These are phyloP conservation scores for Papilio dardanus DNA, from an alignment of 1,140 invertebrate species.

Conservation along the genomic window DNA sequence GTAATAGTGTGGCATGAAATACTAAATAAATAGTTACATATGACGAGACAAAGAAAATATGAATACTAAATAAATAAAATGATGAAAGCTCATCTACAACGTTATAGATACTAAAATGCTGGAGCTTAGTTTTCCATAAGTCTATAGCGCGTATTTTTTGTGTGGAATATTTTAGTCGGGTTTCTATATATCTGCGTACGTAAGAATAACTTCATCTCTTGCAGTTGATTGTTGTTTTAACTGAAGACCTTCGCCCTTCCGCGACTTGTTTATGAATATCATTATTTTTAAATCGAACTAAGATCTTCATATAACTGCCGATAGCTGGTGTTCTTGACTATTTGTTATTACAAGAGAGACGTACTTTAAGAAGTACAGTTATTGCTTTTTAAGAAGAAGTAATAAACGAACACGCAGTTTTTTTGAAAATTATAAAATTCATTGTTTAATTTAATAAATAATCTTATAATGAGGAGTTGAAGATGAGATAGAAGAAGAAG, in stretches of 20 bases:
- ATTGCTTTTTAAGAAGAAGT: too few species aligned
- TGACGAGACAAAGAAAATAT: background rate
- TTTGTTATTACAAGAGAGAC: background rate
- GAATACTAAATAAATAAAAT: background rate
- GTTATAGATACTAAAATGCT: too few species aligned
- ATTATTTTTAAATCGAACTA: slow-evolving; percentile 23
- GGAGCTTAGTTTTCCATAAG: background rate
- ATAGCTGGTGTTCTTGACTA: background rate
- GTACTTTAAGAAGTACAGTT: background rate
- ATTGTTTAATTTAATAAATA: too few species aligned
- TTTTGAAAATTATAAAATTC: too few species aligned
- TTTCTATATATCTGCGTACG: background rate
- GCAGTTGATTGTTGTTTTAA: background rate
- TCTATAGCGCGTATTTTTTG: background rate
- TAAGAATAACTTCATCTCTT: slow-evolving; percentile 11
- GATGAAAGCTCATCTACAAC: background rate
- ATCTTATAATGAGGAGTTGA: too few species aligned
- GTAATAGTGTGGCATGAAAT: too few species aligned
- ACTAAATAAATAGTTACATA: too few species aligned
- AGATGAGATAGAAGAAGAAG: too few species aligned
- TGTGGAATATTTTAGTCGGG: background rate
- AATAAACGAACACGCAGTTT: too few species aligned
- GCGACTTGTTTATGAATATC: slow-evolving; percentile 10
- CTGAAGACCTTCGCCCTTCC: slow-evolving; percentile 10
- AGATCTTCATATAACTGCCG: background rate